Conservation (phyloP, 2,113 vertebrate genomes). For the Pycnonotus jocosus region DNA sequence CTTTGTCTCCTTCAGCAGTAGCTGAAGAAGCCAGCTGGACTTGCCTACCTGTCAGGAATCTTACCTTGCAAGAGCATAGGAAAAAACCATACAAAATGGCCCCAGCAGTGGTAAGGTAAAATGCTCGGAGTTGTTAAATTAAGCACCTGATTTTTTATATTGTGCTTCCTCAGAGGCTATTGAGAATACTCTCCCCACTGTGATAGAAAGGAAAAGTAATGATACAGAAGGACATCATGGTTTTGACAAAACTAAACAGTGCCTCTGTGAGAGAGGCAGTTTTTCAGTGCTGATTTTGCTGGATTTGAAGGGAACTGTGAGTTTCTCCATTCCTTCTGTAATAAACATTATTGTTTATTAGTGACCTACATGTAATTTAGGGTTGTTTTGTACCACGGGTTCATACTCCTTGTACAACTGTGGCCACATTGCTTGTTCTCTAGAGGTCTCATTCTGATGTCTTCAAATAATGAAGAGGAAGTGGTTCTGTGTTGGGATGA, state of each 20-base stretch:
- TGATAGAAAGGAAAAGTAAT: not conserved
- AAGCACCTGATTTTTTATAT: not conserved
- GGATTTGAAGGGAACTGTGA: not conserved
- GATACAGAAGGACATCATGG: not conserved
- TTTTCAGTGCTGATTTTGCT: not conserved
- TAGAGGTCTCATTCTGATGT: not conserved
- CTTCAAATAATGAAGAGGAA: not conserved
- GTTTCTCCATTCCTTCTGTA: not conserved
- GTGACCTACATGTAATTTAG: not conserved
- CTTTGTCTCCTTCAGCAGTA: not conserved
- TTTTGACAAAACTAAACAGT: not conserved
- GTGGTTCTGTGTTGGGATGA: not conserved
- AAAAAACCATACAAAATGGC: not conserved
- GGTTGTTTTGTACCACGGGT: not conserved
- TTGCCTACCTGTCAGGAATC: not conserved
- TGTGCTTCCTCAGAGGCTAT: accelerated
- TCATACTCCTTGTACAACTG: not conserved
- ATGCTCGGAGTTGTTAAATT: not conserved
- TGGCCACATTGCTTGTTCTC: not conserved
- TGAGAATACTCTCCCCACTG: not conserved
- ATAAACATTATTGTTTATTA: not conserved
- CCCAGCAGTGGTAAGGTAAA: not conserved
- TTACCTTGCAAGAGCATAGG: not conserved
- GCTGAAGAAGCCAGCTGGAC: not conserved
- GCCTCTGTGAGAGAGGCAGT: not conserved